Percentiles rank a stretch among this genome's conserved stretches.
Evolutionary conservation across 1,140 invertebrate genomes (phyloP).

Genomic region (Drosophila novamexicana): DNA sequence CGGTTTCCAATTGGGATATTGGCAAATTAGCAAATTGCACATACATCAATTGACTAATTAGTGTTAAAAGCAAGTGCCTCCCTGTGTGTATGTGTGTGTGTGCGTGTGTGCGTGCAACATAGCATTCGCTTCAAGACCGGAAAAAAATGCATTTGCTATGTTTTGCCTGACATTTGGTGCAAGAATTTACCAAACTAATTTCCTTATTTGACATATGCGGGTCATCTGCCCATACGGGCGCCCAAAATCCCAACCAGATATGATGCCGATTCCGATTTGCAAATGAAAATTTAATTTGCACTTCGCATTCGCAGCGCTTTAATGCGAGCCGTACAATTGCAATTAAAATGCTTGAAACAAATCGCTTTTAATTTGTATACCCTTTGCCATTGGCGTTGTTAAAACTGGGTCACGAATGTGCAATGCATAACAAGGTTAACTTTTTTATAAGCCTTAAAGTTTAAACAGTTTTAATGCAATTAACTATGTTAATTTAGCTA

Average conservation of each 20-base stretch:
- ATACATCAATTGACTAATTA: constrained; percentile 74
- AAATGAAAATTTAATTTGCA: constrained; percentile 58
- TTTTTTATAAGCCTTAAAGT: not conserved
- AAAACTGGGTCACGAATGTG: constrained; percentile 6
- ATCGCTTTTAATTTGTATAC: constrained; percentile 14
- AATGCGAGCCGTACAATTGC: constrained; percentile 60
- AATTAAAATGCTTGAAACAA: constrained; percentile 62
- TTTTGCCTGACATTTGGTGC: constrained; percentile 10
- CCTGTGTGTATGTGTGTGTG: constrained; percentile 44
- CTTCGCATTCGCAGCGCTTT: constrained; percentile 54
- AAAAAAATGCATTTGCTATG: constrained; percentile 22
- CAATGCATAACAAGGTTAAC: not conserved
- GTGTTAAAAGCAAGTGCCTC: constrained; percentile 61
- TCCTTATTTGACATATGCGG: constrained; percentile 53
- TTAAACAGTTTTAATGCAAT: not conserved
- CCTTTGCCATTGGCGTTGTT: not conserved
- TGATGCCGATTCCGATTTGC: not conserved
- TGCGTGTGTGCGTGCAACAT: constrained; percentile 1
- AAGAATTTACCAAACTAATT: constrained; percentile 67
- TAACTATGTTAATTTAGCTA: too few species aligned
- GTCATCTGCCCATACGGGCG: constrained; percentile 6
- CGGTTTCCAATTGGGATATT: constrained; percentile 39
- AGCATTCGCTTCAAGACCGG: constrained; percentile 14
- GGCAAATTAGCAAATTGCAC: constrained; percentile 73
- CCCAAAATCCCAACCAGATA: constrained; percentile 3